Evolutionary conservation across 1,140 invertebrate species (phyloP).

Genomic region (Nephila pilipes): DNA sequence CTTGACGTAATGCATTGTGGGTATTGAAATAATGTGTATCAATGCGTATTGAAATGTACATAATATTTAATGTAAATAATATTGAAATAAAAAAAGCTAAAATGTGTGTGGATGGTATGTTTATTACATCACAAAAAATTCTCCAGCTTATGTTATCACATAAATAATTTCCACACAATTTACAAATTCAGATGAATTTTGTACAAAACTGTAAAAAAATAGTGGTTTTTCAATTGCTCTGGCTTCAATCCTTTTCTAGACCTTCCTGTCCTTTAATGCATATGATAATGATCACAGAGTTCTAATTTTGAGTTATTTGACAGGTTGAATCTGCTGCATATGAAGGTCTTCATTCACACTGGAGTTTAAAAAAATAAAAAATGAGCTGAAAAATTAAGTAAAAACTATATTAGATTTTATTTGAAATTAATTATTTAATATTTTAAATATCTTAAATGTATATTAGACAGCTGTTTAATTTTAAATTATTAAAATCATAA

Average conservation of each 20-base stretch:
- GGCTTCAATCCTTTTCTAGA: conserved; percentile 15
- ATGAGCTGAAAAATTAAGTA: not conserved
- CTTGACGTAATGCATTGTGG: not conserved
- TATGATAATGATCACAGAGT: conserved; percentile 24
- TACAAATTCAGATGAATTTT: conserved; percentile 58
- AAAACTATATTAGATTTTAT: not conserved
- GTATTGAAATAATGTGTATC: not conserved
- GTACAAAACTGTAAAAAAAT: conserved; percentile 51
- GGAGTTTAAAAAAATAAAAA: conserved; percentile 17
- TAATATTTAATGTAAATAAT: conserved; percentile 31
- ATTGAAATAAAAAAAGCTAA: conserved; percentile 28
- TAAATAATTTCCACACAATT: conserved; percentile 49
- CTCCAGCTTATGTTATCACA: conserved; percentile 70
- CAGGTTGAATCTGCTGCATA: not conserved
- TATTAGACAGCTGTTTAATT: no score
- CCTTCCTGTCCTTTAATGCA: conserved; percentile 4
- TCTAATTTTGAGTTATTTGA: not conserved
- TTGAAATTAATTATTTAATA: no score
- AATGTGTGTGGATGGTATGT: conserved; percentile 12
- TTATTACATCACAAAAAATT: conserved; percentile 72
- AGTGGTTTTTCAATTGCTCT: conserved; percentile 41
- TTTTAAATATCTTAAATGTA: no score
- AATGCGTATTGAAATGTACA: no score
- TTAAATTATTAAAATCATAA: no score
- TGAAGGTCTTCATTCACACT: conserved; percentile 40